Evolutionary conservation across 1,140 invertebrate genomes (phyloP).

Genomic region (Musca domestica): DNA sequence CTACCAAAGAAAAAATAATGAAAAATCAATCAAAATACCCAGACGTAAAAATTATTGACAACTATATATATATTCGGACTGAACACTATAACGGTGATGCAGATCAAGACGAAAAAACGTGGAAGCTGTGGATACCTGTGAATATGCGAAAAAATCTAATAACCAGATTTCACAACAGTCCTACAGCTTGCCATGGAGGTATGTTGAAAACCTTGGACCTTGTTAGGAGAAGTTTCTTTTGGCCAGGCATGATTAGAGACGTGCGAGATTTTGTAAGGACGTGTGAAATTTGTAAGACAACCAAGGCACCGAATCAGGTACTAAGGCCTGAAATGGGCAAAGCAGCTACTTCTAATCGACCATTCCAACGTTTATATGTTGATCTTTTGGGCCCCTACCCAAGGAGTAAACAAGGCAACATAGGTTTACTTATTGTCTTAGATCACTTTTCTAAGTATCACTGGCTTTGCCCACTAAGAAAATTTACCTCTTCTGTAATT

Average conservation of each 20-base stretch:
- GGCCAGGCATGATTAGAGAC: slow-evolving; percentile 22
- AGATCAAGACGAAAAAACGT: background rate
- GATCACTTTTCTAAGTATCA: slow-evolving; percentile 24
- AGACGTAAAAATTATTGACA: slow-evolving; percentile 12
- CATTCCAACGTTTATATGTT: slow-evolving; percentile 23
- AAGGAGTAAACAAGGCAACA: slow-evolving; percentile 15
- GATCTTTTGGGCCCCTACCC: slow-evolving; percentile 23
- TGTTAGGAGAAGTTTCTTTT: slow-evolving; percentile 4
- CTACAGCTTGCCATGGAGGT: background rate
- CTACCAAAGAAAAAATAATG: background rate
- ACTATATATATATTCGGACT: slow-evolving; percentile 13
- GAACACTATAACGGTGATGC: background rate
- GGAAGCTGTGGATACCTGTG: slow-evolving; percentile 26
- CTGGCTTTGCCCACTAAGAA: too few species aligned
- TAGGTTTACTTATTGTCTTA: slow-evolving; percentile 19
- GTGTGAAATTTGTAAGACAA: slow-evolving; percentile 23
- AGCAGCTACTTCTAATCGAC: background rate
- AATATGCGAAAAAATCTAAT: slow-evolving; percentile 3
- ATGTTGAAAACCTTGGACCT: background rate
- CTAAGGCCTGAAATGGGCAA: slow-evolving; percentile 20
- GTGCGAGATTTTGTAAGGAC: slow-evolving; percentile 14
- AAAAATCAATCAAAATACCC: slow-evolving; percentile 13
- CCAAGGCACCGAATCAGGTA: slow-evolving; percentile 14
- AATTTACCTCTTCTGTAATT: too few species aligned
- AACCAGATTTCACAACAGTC: background rate